Evolutionary conservation across 2,113 vertebrate species (phyloP).

Genomic region (Australoheros scitulus): DNA sequence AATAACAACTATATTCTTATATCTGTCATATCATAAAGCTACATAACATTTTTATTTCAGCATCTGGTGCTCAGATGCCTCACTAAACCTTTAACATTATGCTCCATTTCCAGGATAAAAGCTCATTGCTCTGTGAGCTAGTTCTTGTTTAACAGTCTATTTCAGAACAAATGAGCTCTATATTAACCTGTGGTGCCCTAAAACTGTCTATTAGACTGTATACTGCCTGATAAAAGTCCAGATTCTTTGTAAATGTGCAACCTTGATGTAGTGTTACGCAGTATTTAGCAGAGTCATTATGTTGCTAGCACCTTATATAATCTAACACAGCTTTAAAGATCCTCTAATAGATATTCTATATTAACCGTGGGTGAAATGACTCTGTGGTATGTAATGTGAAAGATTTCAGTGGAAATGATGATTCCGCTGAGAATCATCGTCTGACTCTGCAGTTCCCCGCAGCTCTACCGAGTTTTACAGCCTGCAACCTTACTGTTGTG

Average conservation of each 20-base stretch:
- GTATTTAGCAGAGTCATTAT: background rate
- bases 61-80: background rate
- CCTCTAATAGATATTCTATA: background rate
- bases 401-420: constrained; percentile 1
- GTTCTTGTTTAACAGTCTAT: background rate
- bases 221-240: background rate
- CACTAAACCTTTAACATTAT: background rate
- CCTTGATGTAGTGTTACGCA: background rate
- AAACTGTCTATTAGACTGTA: constrained; percentile 6
- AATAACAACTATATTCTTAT: background rate
- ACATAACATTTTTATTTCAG: background rate
- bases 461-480: constrained; percentile 9
- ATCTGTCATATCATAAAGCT: background rate
- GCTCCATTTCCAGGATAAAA: background rate
- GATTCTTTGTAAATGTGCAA: background rate
- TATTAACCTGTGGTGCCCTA: background rate
- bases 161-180: background rate
- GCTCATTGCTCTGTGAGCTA: background rate
- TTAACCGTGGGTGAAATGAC: background rate
- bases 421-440: background rate
- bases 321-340: background rate
- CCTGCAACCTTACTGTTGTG: background rate
- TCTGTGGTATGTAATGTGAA: background rate
- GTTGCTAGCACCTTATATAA: background rate
- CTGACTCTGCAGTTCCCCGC: background rate